Evolutionary conservation across 2,888 invertebrate genomes (phyloP).

Genomic region (Polyploca ridens): DNA sequence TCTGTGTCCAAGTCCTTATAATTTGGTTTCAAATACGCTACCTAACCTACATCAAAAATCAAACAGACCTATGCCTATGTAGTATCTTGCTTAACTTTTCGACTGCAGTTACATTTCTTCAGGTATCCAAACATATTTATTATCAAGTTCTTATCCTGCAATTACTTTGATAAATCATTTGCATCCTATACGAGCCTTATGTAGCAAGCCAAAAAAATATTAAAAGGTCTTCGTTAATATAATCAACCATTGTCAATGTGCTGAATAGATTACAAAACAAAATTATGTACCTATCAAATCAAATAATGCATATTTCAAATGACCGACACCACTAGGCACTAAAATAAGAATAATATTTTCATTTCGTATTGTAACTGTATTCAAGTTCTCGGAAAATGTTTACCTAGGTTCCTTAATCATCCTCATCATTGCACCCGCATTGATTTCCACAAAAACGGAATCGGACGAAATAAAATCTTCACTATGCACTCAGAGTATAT

Average conservation of each 20-base stretch:
- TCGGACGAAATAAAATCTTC: not conserved
- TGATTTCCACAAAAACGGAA: too few species aligned
- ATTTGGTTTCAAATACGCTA: too few species aligned
- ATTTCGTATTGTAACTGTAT: not conserved
- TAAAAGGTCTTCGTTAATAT: not conserved
- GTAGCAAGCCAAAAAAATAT: not conserved
- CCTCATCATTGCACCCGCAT: too few species aligned
- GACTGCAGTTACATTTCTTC: too few species aligned
- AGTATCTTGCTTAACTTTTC: too few species aligned
- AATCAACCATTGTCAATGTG: not conserved
- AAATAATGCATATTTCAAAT: not conserved
- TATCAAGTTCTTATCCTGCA: not conserved
- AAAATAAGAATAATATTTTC: not conserved
- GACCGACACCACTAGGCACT: not conserved
- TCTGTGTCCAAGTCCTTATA: too few species aligned
- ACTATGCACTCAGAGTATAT: too few species aligned
- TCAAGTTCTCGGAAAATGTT: not conserved
- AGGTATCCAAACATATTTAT: too few species aligned
- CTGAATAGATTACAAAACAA: not conserved
- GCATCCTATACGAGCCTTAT: not conserved
- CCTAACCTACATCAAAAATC: too few species aligned
- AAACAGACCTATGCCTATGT: too few species aligned
- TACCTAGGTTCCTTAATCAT: too few species aligned
- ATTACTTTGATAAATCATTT: not conserved
- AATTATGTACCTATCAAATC: not conserved